Evolutionary conservation across 2,113 vertebrate species (phyloP), one percentile per base, ranked within the genome.

Genomic region (Rattus rattus): DNA sequence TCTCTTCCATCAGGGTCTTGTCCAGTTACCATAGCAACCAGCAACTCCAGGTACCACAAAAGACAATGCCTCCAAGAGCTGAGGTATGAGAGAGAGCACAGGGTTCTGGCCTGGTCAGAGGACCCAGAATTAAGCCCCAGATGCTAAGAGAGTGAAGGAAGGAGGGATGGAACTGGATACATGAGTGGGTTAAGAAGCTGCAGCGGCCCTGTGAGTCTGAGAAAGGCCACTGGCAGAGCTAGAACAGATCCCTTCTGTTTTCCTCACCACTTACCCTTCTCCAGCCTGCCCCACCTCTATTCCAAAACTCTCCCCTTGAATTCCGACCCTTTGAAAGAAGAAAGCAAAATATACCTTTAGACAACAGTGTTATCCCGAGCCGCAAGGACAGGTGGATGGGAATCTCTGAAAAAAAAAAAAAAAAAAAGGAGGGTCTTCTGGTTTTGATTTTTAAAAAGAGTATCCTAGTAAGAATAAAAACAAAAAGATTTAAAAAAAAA

Each of bases 361-460:
- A 98, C 98, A 98, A 99, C 99, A 99, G 99, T 99, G 99, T 99
- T 99, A 99, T 97, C 98, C 98, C 98, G 98, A 99, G 98, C 99
- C 99, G 99, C 99, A 98, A 99, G 99, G 98, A 99, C 97, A 99
- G 97, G 97, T 98, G 98, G 98, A 97, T 96, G 94, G 96, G 98
- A 43, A 97, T 98, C 94, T 96, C 63, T 96, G 98, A 98, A 77
- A 98, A 47, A 47, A 61, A 56, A 24, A 87, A 98, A 98, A 98
- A 20, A 28, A 9, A 2, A 80, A 83, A 98, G 98, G 98, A 98
- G 98, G 98, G 98, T 98, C 96, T 98, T 98, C 98, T 97, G 98
- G 98, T 98, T 98, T 98, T 97, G 88, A 80, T 98, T 97, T 97
- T 96, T 95, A 97, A 97, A 96, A 97, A 96, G 96, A 97, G 36